Percentiles rank a stretch among this genome's conserved stretches.
Conservation (phyloP, 2,888 invertebrate species). For the Tenthredo mesomela region DNA sequence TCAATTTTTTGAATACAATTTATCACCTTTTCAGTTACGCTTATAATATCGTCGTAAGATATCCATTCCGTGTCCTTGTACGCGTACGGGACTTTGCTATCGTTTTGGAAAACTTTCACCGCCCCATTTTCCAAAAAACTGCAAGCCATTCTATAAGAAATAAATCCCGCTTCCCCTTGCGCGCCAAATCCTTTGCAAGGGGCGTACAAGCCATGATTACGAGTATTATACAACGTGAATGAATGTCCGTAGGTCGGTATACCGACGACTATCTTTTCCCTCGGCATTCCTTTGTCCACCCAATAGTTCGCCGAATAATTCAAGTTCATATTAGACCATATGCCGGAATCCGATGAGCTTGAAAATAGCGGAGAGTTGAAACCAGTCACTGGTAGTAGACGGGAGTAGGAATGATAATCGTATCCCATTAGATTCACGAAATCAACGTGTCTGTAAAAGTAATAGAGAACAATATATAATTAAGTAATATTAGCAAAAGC, state of each 20-base stretch:
- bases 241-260: constrained; percentile 92
- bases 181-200: constrained; percentile 86
- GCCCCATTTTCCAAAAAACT: constrained; percentile 82
- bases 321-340: constrained; percentile 87
- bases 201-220: constrained; percentile 85
- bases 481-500: constrained; percentile 12
- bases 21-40: constrained; percentile 84
- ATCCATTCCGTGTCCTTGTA: constrained; percentile 88
- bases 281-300: constrained; percentile 86
- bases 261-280: constrained; percentile 89
- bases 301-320: constrained; percentile 92
- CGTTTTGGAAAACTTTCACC: constrained; percentile 82
- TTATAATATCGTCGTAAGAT: constrained; percentile 88
- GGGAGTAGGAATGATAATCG: constrained; percentile 91
- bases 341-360: constrained; percentile 81
- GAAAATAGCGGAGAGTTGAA: constrained; percentile 90
- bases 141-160: constrained; percentile 86
- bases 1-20: not conserved
- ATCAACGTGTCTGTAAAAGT: constrained; percentile 85
- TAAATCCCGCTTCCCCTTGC: constrained; percentile 85
- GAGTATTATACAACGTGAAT: constrained; percentile 83
- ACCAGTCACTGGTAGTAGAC: constrained; percentile 89
- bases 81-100: constrained; percentile 89
- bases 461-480: constrained; percentile 60
- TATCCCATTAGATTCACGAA: constrained; percentile 95